Evolutionary conservation across 2,113 vertebrate genomes (phyloP), one percentile per base, ranked within the genome.

Genomic region (Phrynosoma blainvillii): DNA sequence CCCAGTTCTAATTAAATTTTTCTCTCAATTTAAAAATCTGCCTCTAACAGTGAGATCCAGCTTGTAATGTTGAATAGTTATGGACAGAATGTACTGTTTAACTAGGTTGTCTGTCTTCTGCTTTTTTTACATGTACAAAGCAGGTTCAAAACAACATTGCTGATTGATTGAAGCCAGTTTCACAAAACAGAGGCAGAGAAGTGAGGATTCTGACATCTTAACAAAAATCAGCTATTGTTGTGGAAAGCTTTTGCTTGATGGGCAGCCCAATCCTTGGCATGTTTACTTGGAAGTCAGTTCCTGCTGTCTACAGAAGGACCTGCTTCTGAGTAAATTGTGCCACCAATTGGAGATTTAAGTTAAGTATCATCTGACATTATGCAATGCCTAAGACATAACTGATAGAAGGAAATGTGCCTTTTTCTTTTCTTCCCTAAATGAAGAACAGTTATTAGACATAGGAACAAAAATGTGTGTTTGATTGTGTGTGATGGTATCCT

Each of bases 151-250:
- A 84, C 79, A 89, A 84, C 68, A 73, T 7, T 88, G 32, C 68
- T 93, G 94, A 94, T 90, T 94, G 91, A 92, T 82, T 87, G 88
- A 94, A 94, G 47, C 68, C 40, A 40, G 66, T 87, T 94, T 92
- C 89, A 74, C 74, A 77, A 54, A 93, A 89, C 0, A 9, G 82
- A 78, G 77, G 91, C 0, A 3, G 82, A 91, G 92, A 95, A 92
- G 86, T 91, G 91, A 79, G 84, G 88, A 93, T 59, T 87, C 88
- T 36, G 85, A 94, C 70, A 88, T 76, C 0, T 0, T 70, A 91
- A 93, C 87, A 84, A 89, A 92, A 81, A 91, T 0, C 89, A 89
- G 32, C 86, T 85, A 85, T 90, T 87, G 89, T 93, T 86, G 92
- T 80, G 88, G 71, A 82, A 79, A 21, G 65, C 86, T 76, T 92